phyloP scores from a whole-genome alignment of 2,888 invertebrate genomes.

The Linyphia triangularis region DNA sequence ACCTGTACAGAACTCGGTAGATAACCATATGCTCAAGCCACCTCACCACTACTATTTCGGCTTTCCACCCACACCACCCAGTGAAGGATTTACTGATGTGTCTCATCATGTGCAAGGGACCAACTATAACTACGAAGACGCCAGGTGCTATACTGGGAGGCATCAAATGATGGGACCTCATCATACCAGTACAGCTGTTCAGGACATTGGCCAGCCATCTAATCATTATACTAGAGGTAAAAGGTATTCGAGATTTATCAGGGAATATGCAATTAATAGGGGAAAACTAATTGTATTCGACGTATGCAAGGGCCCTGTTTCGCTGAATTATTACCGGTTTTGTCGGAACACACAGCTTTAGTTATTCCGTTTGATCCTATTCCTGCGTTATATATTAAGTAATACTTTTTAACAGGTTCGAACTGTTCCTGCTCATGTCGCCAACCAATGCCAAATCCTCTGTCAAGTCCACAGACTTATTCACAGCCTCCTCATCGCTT shows the following conservation, averaged over 20 bases:
- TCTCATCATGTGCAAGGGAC: not conserved
- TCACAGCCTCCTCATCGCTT: constrained; percentile 1
- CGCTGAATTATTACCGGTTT: too few species aligned
- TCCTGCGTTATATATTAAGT: too few species aligned
- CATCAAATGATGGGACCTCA: constrained; percentile 5
- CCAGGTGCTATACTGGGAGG: constrained; percentile 17
- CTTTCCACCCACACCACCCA: constrained; percentile 63
- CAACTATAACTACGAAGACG: constrained; percentile 23
- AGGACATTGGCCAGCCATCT: constrained; percentile 4
- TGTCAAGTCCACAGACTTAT: not conserved
- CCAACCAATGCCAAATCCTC: constrained; percentile 10
- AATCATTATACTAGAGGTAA: not conserved
- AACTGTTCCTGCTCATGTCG: constrained; percentile 57
- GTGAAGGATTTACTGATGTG: constrained; percentile 7
- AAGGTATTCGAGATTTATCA: not conserved
- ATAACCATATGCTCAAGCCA: constrained; percentile 19
- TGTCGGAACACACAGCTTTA: too few species aligned
- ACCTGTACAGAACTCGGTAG: not conserved
- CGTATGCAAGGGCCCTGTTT: too few species aligned
- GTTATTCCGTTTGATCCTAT: too few species aligned
- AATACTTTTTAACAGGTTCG: constrained; percentile 39
- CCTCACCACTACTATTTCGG: constrained; percentile 49
- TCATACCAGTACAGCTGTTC: not conserved
- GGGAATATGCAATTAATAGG: not conserved
- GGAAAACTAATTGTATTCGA: too few species aligned